Base-by-base conservation (phyloP, 2,113 vertebrate species). In the Hippoglossus stenolepis region DNA sequence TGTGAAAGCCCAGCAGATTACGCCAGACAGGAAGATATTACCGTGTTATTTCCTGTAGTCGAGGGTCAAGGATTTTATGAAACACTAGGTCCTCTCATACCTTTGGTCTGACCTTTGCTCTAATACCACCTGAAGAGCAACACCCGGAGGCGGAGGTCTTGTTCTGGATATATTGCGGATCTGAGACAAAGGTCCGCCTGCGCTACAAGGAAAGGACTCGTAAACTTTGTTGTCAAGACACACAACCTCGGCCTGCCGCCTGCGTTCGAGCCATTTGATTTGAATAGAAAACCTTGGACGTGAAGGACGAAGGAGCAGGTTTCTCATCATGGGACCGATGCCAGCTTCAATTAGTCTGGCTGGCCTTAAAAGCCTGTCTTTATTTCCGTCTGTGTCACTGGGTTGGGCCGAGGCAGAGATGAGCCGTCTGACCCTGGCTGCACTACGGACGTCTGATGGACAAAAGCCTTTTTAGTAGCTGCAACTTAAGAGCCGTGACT, bases 271-370 rank as follows among this genome's bases (percentile, higher is more conserved):
- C n/a, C 14, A 17, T 82, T 75, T 73, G 35, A 81, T 74, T 45
- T 2, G 5, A 88, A 17, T 51, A 18, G 17, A 18, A 9, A 83
- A 80, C 65, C 47, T 53, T 63, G 43, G 45, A 63, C 65, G 23
- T 58, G 68, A 89, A 93, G 85, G 90, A 88, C 70, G 80, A 79
- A 79, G 51, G 60, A 72, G 59, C 79, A 79, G 51, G 84, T 54
- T 54, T 75, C 58, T 87, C 85, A 66, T 85, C 51, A 38, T 21
- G 62, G 82, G 84, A 72, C 63, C 56, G 5, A 20, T 17, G 84
- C 78, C 85, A 85, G 80, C 76, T 79, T 83, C 66, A 77, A 80
- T 90, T 88, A 78, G 77, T 85, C 79, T 74, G 79, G 18, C 75
- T 66, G 65, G 72, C 43, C 62, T 80, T 80, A 65, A 92, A 85